A percentile compares a stretch with the other conserved stretches of the same genome.
Conservation (phyloP, 2,888 invertebrate genomes). For the Phragmatobia fuliginosa region DNA sequence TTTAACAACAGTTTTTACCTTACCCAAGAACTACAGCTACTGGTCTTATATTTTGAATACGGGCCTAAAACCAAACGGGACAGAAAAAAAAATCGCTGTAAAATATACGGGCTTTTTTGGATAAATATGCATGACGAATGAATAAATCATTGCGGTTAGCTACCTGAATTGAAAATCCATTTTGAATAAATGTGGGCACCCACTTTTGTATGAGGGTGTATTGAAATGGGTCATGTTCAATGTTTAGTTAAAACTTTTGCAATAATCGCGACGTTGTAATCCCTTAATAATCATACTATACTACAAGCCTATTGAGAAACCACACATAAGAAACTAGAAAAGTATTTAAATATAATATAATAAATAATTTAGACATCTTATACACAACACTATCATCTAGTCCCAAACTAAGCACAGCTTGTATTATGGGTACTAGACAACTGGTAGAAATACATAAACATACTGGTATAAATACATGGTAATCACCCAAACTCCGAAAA, state of each 20-base stretch:
- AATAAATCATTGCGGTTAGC: slow-evolving; percentile 49
- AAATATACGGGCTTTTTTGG: slow-evolving; percentile 36
- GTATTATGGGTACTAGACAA: no score
- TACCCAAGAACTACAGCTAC: slow-evolving; percentile 46
- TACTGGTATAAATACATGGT: no score
- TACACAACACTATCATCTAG: no score
- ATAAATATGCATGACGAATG: slow-evolving; percentile 17
- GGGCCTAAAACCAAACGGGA: slow-evolving; percentile 29
- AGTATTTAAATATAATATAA: neutral
- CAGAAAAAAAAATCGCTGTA: slow-evolving; percentile 13
- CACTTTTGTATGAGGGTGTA: slow-evolving; percentile 22
- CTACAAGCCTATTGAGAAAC: neutral
- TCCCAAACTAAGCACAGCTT: no score
- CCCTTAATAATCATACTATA: neutral
- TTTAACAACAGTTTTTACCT: slow-evolving; percentile 23
- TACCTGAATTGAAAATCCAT: slow-evolving; percentile 67
- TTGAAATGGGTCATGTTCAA: neutral
- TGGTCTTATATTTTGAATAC: slow-evolving; percentile 46
- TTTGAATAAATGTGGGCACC: slow-evolving; percentile 41
- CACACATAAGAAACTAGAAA: neutral
- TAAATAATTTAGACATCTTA: no score
- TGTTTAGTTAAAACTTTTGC: neutral
- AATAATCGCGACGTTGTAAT: neutral
- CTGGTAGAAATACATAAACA: no score
- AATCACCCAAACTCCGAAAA: no score